Evolutionary conservation across 1,140 invertebrate genomes (phyloP), one percentile per base, ranked within the genome.

Genomic region (Bombus haemorrhoidalis): DNA sequence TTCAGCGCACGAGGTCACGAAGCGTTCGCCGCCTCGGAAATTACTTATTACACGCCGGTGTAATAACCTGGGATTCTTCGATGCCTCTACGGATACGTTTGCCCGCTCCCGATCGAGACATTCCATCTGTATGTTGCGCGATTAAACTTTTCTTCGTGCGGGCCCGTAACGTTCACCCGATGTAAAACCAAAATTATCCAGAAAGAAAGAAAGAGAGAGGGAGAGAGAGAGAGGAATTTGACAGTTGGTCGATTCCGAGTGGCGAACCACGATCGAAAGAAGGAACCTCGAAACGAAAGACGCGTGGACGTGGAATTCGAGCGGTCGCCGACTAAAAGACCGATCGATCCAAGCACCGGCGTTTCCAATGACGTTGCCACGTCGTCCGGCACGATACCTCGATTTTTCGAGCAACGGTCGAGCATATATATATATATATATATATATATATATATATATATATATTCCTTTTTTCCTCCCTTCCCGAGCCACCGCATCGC

Each of bases 361-460:
- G 74, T 47, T 74, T 74, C 72, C 39, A 84, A 80, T 66, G 43
- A 84, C 81, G 87, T 69, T 76, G 76, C 39, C 73, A 59, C 39
- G 75, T n/a, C 75, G 37, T 43, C 62, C 25, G 73, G 34, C 57
- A 89, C 87, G 88, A 83, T 86, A 62, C 72, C 72, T 8, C 18
- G 77, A 86, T 83, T 89, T 89, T 77, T 89, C 85, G 78, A 86
- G 87, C 62, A n/a, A 10, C 64, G 32, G 53, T 41, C 37, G 10
- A 47, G 15, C 32, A 32, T n/a, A 64, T 18, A 66, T 34, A 66
- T 32, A 32, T 64, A 66, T 34, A 34, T 34, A 34, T 22, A 22
- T 32, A 32, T 9, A 8, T 18, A 18, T 34, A 28, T 25, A 66
- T 34, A 34, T 34, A 34, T 22, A 22, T 32, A 32, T 9, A 8